These are phyloP conservation scores for Idaea dimidiata DNA, from an alignment of 2,888 invertebrate genomes.

Conservation along the genomic window DNA sequence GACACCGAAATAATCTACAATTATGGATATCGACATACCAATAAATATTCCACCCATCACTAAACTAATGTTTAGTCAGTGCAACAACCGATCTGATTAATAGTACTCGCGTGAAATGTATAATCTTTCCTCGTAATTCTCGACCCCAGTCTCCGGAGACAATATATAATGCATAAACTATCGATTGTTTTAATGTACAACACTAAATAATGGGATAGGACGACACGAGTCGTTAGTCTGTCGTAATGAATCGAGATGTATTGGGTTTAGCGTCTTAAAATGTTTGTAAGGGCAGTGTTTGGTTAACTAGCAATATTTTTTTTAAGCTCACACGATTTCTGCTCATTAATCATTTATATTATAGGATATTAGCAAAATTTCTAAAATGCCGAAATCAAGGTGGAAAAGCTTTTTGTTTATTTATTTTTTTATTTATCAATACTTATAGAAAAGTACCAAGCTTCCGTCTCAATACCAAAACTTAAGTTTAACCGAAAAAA, in stretches of 20 bases:
- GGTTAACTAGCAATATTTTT: no score
- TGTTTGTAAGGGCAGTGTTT: neutral
- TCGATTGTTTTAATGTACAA: slow-evolving; percentile 50
- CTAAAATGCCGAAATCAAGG: no score
- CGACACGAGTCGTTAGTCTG: slow-evolving; percentile 24
- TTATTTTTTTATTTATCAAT: no score
- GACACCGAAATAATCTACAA: neutral
- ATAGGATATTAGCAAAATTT: no score
- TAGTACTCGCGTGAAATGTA: slow-evolving; percentile 76
- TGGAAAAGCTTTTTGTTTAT: no score
- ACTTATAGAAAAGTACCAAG: no score
- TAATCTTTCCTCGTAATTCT: slow-evolving; percentile 72
- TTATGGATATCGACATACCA: slow-evolving; percentile 43
- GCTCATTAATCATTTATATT: no score
- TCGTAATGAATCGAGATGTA: slow-evolving; percentile 14
- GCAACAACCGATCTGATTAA: slow-evolving; percentile 81
- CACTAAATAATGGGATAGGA: slow-evolving; percentile 37
- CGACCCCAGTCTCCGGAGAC: slow-evolving; percentile 44
- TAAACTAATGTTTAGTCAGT: slow-evolving; percentile 69
- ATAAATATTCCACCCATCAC: slow-evolving; percentile 31
- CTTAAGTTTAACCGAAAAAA: no score
- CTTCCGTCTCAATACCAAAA: no score
- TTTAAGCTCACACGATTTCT: no score
- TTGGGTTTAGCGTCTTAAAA: neutral
- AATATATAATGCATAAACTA: slow-evolving; percentile 69